Evolutionary conservation across 23 tunicate genomes (phyloP), one percentile per base, ranked within the genome.

Genomic region (Oikopleura dioica): DNA sequence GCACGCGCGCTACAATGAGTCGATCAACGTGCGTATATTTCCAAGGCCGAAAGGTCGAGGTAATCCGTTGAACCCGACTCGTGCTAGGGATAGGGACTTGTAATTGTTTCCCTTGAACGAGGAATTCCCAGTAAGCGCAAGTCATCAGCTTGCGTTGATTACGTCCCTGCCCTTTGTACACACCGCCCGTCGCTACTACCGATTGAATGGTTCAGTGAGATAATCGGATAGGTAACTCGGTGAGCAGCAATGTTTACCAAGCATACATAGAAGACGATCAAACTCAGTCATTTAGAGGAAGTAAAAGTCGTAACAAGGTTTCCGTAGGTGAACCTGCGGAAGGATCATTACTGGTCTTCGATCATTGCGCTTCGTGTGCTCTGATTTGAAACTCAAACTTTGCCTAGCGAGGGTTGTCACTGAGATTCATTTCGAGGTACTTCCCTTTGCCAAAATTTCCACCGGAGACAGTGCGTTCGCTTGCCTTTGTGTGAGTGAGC

Each of bases 121-220:
- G 82, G 82, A 80, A 80, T 80, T 77, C 82, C 82, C 79, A 80
- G 82, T 80, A 80, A 76, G 82, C 82, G 82, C 82, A 59, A 76
- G 82, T 80, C 82, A 80, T 76, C 79, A 76, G 68, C 82, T 76
- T 59, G 82, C 82, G 82, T 80, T 76, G 85, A 82, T 79, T 82
- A 79, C 85, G 85, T 82, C 85, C 85, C 85, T 82, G 85, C 85
- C 85, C 85, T 82, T 82, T 82, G 82, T 82, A 79, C 82, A 79
- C 82, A 82, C 86, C 82, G 82, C 82, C 82, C 86, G 83, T 77
- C 83, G 80, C 80, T 81, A 81, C 83, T 77, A 81, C 80, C 83
- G 83, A 77, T 81, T 59, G 83, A 81, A 77, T 75, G 83, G 78
- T 77, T 77, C 77, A 81, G 80, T 77, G 83, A 81, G 83, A 38